Evolutionary conservation across 2,797 vertebrate species (phyloP), one percentile per base, ranked within the genome.

Genomic region (Sebastes variabilis): DNA sequence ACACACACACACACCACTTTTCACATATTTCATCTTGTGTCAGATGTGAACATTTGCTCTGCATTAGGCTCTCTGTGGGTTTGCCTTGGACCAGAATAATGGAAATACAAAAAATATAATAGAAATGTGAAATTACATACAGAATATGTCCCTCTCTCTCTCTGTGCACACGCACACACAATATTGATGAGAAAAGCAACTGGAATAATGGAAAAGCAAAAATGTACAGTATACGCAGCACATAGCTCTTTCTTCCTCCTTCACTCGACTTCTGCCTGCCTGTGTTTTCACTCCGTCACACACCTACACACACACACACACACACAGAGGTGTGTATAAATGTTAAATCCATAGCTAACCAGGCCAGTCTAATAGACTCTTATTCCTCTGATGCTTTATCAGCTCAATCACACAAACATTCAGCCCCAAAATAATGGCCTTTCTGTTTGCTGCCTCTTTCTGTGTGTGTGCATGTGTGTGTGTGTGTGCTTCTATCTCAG

Each of bases 381-480:
- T 91, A 92, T 92, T 93, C 86, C 82, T 92, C 87, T 91, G 90
- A 91, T 85, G 89, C 90, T 92, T 93, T 94, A 95, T 95, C 92
- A 92, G 87, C 87, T 92, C 89, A 91, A 95, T 94, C 92, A 92
- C 91, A 92, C 89, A 93, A 92, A 94, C 93, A 90, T 92, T 93
- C 91, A 86, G 85, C 65, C 85, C 75, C 84, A 89, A 93, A 92
- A 94, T 94, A 94, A 94, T 94, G 90, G 91, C 87, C 91, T 95
- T 93, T 94, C 86, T 93, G 87, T 92, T 93, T 90, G 87, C 86
- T 42, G 73, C 85, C 72, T 90, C 82, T 74, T 65, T 87, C 62
- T 38, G 36, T 52, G 68, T 71, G 73, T 79, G 64, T 56, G 69
- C 61, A 69, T 65, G 74, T 54, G 72, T 27, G 72, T 55, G 67